These are phyloP conservation scores for Austrofundulus limnaeus DNA, from an alignment of 2,113 vertebrate species.

Conservation along the genomic window DNA sequence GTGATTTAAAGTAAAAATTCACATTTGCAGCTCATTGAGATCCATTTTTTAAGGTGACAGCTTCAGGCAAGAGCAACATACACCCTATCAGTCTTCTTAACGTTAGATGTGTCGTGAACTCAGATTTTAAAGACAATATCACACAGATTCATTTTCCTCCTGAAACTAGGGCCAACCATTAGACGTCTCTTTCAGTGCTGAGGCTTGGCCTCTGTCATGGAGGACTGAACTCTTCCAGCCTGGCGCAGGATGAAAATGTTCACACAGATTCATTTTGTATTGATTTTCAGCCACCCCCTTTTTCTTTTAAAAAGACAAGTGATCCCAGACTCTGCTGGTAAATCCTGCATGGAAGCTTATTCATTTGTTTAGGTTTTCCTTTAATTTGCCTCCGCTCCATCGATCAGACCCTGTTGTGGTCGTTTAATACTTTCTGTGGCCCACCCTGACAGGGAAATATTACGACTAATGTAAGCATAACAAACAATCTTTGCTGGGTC, in stretches of 20 bases:
- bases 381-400: conserved; percentile 5
- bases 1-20: no score
- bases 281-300: conserved; percentile 28
- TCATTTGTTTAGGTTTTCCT: conserved; percentile 23
- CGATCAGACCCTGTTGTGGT: background rate
- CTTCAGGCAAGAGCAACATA: background rate
- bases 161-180: conserved; percentile 4
- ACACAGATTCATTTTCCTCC: background rate
- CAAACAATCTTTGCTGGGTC: conserved; percentile 21
- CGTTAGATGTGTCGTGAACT: background rate
- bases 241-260: conserved; percentile 4
- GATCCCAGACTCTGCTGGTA: background rate
- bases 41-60: background rate
- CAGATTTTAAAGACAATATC: background rate
- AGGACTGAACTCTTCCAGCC: conserved; percentile 24
- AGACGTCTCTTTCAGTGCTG: conserved; percentile 2
- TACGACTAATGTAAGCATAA: conserved; percentile 1
- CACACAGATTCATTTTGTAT: conserved; percentile 23
- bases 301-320: conserved; percentile 13
- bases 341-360: background rate
- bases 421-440: background rate
- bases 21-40: background rate
- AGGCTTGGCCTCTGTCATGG: conserved; percentile 6
- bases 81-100: background rate
- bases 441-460: background rate